phyloP scores from a whole-genome alignment of 2,888 invertebrate species.

The Lymantria monacha region DNA sequence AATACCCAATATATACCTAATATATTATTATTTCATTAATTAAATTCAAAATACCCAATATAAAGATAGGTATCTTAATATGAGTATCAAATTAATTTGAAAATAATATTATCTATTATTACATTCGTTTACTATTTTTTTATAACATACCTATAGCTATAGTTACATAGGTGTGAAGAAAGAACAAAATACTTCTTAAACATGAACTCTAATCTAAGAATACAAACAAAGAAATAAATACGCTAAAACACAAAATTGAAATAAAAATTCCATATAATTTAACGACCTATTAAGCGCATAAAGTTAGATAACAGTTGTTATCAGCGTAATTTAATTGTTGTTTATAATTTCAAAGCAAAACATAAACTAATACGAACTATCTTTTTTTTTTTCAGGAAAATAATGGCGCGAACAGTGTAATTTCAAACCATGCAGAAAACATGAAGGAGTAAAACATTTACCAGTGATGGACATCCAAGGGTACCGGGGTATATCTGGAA shows the following conservation, averaged over 20 bases:
- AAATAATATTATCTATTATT: too few species aligned
- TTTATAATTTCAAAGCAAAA: constrained; percentile 24
- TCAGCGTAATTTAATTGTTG: constrained; percentile 5
- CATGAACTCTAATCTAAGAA: neutral
- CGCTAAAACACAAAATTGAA: constrained; percentile 6
- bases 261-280: constrained; percentile 13
- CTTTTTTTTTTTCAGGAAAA: constrained; percentile 37
- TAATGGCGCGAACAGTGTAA: constrained; percentile 29
- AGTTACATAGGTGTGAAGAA: too few species aligned
- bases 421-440: constrained; percentile 51
- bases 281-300: constrained; percentile 8
- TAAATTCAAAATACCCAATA: too few species aligned
- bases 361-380: constrained; percentile 21
- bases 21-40: too few species aligned
- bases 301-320: constrained; percentile 8
- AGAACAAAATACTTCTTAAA: neutral
- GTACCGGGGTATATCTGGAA: constrained; percentile 95
- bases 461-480: constrained; percentile 99
- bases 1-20: too few species aligned
- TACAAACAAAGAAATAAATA: constrained; percentile 2
- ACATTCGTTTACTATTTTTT: too few species aligned
- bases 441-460: constrained; percentile 80
- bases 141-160: too few species aligned
- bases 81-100: too few species aligned
- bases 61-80: too few species aligned